Conservation (phyloP, 92 coral and sea anemone genomes). For the Nematostella vectensis region DNA sequence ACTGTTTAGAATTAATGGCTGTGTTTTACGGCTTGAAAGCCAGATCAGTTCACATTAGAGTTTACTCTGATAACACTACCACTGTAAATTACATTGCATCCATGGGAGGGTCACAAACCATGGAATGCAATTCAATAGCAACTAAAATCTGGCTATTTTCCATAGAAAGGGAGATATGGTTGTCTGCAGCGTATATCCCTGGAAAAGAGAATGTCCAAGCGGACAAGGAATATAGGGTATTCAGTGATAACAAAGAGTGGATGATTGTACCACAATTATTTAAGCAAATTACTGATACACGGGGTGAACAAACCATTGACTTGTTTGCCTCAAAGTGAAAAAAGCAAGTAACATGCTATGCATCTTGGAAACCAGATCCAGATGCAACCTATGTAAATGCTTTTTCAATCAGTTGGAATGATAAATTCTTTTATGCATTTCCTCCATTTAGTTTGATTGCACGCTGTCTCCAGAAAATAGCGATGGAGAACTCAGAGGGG, state of each 20-base stretch:
- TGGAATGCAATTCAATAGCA: conserved; percentile 16
- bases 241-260: conserved; percentile 33
- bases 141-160: conserved; percentile 19
- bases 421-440: conserved; percentile 20
- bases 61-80: conserved; percentile 19
- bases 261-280: conserved; percentile 19
- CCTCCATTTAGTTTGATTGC: conserved; percentile 38
- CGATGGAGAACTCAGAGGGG: conserved; percentile 22
- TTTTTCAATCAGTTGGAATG: conserved; percentile 24
- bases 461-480: conserved; percentile 37
- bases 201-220: conserved; percentile 18
- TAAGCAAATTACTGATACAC: conserved; percentile 4
- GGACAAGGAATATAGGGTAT: conserved; percentile 17
- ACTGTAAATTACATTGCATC: conserved; percentile 24
- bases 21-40: neutral
- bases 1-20: conserved; percentile 7
- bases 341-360: conserved; percentile 20
- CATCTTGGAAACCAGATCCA: conserved; percentile 45
- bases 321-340: conserved; percentile 37
- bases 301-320: conserved; percentile 21
- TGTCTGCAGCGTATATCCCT: conserved; percentile 24
- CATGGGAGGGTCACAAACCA: conserved; percentile 32
- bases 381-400: conserved; percentile 38
- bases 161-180: conserved; percentile 11
- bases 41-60: no score